Percentiles rank a stretch among this genome's conserved stretches.
Evolutionary conservation across 2,113 vertebrate genomes (phyloP).

Genomic region (Channa maculata): DNA sequence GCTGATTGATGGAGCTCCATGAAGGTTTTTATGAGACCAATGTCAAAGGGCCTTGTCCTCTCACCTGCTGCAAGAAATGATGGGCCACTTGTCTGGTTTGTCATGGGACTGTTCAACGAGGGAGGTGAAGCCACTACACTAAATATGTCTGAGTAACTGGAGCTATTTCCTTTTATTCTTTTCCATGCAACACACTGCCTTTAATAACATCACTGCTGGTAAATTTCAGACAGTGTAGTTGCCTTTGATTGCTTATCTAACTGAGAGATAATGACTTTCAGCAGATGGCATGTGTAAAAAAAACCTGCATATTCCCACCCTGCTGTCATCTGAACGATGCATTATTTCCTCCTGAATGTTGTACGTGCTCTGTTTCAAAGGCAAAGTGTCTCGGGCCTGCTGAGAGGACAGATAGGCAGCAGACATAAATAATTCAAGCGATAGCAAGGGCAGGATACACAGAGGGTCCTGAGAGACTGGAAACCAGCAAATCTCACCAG

Average conservation of each 20-base stretch:
- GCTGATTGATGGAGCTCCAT: conserved; percentile 63
- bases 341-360: conserved; percentile 34
- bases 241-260: conserved; percentile 1
- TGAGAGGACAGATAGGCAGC: conserved; percentile 58
- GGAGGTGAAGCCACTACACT: background rate
- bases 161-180: background rate
- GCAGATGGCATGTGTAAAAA: conserved; percentile 33
- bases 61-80: conserved; percentile 42
- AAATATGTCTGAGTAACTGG: background rate
- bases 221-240: background rate
- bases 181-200: background rate
- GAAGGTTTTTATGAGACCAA: conserved; percentile 58
- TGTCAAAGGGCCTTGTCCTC: conserved; percentile 60
- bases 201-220: background rate
- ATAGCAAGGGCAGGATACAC: conserved; percentile 55
- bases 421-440: conserved; percentile 75
- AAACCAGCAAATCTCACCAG: conserved; percentile 53
- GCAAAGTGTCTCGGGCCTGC: conserved; percentile 32
- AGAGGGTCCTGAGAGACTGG: conserved; percentile 51
- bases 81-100: conserved; percentile 38
- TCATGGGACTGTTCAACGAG: conserved; percentile 1
- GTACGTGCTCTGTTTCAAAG: conserved; percentile 53
- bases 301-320: background rate
- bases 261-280: conserved; percentile 16
- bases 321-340: conserved; percentile 32